phyloP scores from a whole-genome alignment of 2,113 vertebrate genomes.

The Grammomys dolichurus region DNA sequence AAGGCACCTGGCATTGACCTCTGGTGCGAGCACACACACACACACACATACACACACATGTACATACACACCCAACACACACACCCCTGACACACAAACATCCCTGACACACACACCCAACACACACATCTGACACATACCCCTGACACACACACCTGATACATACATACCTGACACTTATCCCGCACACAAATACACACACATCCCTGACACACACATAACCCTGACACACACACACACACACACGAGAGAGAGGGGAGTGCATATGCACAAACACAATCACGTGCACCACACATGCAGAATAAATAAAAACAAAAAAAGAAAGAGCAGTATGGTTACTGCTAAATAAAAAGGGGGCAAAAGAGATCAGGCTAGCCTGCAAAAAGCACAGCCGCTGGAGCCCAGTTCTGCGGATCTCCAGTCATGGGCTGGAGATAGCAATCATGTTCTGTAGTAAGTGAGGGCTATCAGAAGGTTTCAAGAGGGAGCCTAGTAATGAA shows the following conservation, averaged over 20 bases:
- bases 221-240: not conserved
- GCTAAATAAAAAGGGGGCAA: not conserved
- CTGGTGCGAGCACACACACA: not conserved
- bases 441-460: not conserved
- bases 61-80: not conserved
- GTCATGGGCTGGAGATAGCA: not conserved
- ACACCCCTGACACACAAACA: no score
- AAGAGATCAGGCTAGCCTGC: not conserved
- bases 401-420: not conserved
- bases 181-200: no score
- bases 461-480: not conserved
- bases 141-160: no score
- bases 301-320: not conserved
- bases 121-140: no score
- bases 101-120: no score
- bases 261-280: not conserved
- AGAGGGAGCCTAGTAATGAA: not conserved
- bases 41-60: not conserved
- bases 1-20: not conserved
- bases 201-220: no score
- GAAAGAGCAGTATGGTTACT: not conserved
- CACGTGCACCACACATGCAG: not conserved
- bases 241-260: not conserved
- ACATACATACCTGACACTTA: no score
- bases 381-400: not conserved